These are phyloP conservation scores for Ianthella basta DNA, from an alignment of 37 sponge, comb jelly and placozoan genomes.

Conservation along the genomic window DNA sequence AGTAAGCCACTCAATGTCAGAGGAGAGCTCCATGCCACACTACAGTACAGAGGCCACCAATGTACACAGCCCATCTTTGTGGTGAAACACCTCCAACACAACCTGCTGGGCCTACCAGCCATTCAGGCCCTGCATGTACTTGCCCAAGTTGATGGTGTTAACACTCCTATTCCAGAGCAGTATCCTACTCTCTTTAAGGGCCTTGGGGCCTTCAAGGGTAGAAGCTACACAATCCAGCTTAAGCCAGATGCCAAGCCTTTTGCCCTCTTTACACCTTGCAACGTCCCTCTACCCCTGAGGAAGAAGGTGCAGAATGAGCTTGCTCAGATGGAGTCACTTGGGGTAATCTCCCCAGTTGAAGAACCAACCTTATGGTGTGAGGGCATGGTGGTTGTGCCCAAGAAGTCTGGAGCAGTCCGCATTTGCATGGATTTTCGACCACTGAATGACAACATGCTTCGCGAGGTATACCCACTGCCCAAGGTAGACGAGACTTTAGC, in stretches of 20 bases:
- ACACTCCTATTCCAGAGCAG: background rate
- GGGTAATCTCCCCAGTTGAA: background rate
- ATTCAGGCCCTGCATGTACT: conserved; percentile 26
- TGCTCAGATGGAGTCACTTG: background rate
- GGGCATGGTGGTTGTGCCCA: conserved; percentile 25
- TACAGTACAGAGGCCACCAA: background rate
- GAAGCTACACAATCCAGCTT: conserved; percentile 9
- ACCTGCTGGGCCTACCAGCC: conserved; percentile 20
- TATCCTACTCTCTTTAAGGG: conserved; percentile 10
- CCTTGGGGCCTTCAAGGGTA: background rate
- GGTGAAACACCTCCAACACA: conserved; percentile 16
- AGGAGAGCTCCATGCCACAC: conserved; percentile 23
- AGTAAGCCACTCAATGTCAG: conserved; percentile 1
- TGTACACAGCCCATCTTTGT: conserved; percentile 17
- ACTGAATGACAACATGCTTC: no score
- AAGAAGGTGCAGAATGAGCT: conserved; percentile 24
- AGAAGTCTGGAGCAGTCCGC: no score
- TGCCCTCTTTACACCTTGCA: background rate
- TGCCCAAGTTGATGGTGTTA: conserved; percentile 8
- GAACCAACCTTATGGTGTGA: conserved; percentile 20
- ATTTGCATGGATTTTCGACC: no score
- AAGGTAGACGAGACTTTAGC: no score
- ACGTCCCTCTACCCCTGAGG: conserved; percentile 15
- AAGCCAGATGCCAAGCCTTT: background rate
- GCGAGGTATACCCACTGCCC: no score